These are phyloP conservation scores for Panthera tigris DNA, from an alignment of 2,113 vertebrate species.

Conservation along the genomic window DNA sequence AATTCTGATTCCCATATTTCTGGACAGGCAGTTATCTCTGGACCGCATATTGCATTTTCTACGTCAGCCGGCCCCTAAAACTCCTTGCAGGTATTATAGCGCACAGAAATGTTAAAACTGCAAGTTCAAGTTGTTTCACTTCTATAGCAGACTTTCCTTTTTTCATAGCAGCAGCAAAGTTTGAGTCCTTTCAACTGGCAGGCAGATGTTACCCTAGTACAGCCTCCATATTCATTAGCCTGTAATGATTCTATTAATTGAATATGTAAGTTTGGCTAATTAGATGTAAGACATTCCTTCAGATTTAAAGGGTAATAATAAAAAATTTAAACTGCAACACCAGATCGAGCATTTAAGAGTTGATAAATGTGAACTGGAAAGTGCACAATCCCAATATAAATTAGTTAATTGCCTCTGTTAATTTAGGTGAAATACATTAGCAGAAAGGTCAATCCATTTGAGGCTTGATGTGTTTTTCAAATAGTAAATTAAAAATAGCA, in stretches of 20 bases:
- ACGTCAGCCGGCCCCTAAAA: neutral
- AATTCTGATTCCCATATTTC: neutral
- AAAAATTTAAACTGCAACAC: constrained; percentile 88
- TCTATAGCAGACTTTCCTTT: neutral
- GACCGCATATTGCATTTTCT: neutral
- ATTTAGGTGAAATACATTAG: constrained; percentile 86
- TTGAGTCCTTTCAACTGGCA: constrained; percentile 51
- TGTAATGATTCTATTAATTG: constrained; percentile 88
- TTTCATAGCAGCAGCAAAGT: neutral
- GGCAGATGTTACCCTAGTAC: constrained; percentile 56
- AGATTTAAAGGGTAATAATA: constrained; percentile 90
- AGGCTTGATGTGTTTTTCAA: constrained; percentile 82
- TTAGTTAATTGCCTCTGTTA: constrained; percentile 86
- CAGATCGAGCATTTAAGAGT: constrained; percentile 81
- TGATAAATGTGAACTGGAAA: constrained; percentile 87
- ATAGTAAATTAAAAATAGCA: constrained; percentile 84
- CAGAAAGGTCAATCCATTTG: constrained; percentile 87
- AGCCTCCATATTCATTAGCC: constrained; percentile 82
- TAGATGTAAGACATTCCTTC: constrained; percentile 86
- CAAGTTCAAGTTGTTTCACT: neutral
- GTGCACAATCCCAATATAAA: constrained; percentile 83
- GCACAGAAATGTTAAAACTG: neutral
- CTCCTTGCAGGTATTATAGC: neutral
- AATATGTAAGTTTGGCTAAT: constrained; percentile 88
- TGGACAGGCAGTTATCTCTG: neutral